Conservation (phyloP, 92 coral and sea anemone species). For the Pocillopora grandis region DNA sequence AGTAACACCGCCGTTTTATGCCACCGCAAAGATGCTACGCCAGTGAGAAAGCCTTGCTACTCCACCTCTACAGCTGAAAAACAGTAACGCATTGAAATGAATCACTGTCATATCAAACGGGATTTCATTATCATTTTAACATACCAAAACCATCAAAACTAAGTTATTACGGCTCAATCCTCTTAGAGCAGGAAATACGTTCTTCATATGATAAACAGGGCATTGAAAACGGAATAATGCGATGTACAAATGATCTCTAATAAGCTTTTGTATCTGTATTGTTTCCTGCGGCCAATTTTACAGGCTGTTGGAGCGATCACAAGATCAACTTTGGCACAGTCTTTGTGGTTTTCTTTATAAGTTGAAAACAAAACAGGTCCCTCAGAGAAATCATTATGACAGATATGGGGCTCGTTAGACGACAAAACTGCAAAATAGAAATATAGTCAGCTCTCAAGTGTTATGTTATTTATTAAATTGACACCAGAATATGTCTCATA, state of each 20-base stretch:
- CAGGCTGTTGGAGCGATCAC: not conserved
- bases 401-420: not conserved
- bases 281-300: constrained; percentile 8
- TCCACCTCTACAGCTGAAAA: not conserved
- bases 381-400: not conserved
- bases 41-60: not conserved
- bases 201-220: constrained; percentile 40
- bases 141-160: not conserved
- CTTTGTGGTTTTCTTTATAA: not conserved
- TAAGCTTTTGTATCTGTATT: constrained; percentile 22
- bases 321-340: not conserved
- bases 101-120: not conserved
- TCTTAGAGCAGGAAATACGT: not conserved
- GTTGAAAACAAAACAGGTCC: not conserved
- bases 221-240: constrained; percentile 22
- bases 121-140: not conserved
- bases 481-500: too few species aligned
- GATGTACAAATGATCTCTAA: constrained; percentile 17
- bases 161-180: constrained; percentile 2
- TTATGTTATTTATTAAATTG: too few species aligned
- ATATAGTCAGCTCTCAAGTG: not conserved
- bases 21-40: not conserved
- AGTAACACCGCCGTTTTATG: constrained; percentile 7
- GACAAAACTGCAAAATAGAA: not conserved
- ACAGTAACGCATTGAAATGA: not conserved